These are phyloP conservation scores for Epinephelus moara DNA, from an alignment of 2,113 vertebrate species.

Conservation along the genomic window DNA sequence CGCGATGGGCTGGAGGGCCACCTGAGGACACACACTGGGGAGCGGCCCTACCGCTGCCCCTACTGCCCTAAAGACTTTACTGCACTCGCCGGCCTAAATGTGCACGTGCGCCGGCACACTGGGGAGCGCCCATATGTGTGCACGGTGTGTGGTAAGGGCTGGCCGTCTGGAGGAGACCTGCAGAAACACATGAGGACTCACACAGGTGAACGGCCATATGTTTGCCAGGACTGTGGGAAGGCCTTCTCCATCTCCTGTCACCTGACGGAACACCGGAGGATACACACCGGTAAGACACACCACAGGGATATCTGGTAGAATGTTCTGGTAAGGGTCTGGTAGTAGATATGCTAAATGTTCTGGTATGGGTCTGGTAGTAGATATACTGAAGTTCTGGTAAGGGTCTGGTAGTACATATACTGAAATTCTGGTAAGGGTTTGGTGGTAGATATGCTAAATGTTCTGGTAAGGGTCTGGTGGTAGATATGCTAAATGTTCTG, in stretches of 20 bases:
- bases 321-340: too few relatives aligned
- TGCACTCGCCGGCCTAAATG: conserved; percentile 79
- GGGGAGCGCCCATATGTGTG: conserved; percentile 84
- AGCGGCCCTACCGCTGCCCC: conserved; percentile 79
- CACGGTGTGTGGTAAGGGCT: conserved; percentile 80
- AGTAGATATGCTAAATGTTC: too few relatives aligned
- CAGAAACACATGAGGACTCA: conserved; percentile 83
- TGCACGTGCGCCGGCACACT: conserved; percentile 82
- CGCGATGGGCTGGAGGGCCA: conserved; percentile 79
- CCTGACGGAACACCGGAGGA: conserved; percentile 79
- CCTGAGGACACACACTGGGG: conserved; percentile 78
- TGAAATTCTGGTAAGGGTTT: too few relatives aligned
- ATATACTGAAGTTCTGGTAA: too few relatives aligned
- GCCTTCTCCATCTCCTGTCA: conserved; percentile 83
- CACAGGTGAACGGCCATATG: conserved; percentile 79
- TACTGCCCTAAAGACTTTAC: conserved; percentile 83
- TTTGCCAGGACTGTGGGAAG: conserved; percentile 79
- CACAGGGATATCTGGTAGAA: too few relatives aligned
- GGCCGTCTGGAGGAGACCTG: conserved; percentile 79
- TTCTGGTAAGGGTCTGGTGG: too few relatives aligned
- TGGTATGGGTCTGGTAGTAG: too few relatives aligned
- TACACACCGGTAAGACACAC: conserved; percentile 76
- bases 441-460: too few relatives aligned
- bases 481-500: too few relatives aligned
- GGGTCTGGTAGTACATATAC: too few relatives aligned